Evolutionary conservation across 2,797 vertebrate genomes (phyloP).

Genomic region (Sebastes oblongus): DNA sequence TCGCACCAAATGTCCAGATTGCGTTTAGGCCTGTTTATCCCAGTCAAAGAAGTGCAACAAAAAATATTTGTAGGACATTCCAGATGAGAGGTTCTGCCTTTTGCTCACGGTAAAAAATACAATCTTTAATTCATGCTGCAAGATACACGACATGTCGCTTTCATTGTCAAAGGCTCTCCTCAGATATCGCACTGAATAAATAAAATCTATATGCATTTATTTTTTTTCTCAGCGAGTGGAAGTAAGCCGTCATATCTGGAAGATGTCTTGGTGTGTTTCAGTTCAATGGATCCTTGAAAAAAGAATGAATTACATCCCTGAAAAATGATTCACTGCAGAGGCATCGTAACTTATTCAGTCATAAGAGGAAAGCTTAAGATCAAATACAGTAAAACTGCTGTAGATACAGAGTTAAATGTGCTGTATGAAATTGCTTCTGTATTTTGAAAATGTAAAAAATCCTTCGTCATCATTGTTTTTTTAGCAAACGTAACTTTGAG

Average conservation of each 20-base stretch:
- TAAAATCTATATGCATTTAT: constrained; percentile 33
- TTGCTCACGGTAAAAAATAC: constrained; percentile 31
- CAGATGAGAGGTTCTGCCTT: constrained; percentile 24
- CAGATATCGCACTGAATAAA: constrained; percentile 54
- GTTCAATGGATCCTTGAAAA: constrained; percentile 2
- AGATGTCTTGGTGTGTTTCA: neutral
- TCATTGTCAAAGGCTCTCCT: constrained; percentile 23
- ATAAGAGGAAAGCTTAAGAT: constrained; percentile 14
- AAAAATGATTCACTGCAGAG: neutral
- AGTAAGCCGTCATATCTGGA: neutral
- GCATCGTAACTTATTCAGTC: constrained; percentile 35
- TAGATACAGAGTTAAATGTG: neutral
- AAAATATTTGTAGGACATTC: constrained; percentile 38
- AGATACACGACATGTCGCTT: constrained; percentile 27
- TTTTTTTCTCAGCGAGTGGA: neutral
- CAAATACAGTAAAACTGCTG: neutral
- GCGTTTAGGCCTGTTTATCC: neutral
- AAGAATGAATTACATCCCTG: neutral
- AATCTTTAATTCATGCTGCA: constrained; percentile 60
- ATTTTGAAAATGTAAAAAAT: neutral
- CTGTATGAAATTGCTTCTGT: neutral
- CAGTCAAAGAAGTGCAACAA: constrained; percentile 12
- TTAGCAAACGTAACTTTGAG: neutral
- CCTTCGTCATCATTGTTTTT: neutral
- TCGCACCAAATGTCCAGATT: neutral